These are phyloP conservation scores for Procavia capensis DNA, from an alignment of 2,113 vertebrate species.

Conservation along the genomic window DNA sequence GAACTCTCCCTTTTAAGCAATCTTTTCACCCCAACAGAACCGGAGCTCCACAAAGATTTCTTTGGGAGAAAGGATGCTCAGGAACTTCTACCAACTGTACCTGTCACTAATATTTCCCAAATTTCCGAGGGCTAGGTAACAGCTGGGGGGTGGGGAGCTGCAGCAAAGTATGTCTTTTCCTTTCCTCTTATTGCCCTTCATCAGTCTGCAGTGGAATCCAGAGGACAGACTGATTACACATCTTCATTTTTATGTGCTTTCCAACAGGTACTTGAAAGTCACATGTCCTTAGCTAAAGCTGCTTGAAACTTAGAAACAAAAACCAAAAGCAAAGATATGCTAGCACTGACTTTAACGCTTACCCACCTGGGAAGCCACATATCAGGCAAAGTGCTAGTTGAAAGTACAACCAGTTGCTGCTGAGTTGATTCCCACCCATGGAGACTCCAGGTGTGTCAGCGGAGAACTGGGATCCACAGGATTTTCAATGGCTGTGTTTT, in stretches of 20 bases:
- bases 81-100: background rate
- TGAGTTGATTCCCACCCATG: background rate
- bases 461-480: background rate
- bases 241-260: background rate
- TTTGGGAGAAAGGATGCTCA: background rate
- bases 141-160: background rate
- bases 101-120: background rate
- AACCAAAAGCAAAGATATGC: background rate
- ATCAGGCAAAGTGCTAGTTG: background rate
- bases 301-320: constrained; percentile 35
- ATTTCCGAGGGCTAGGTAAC: background rate
- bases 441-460: no score
- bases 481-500: background rate
- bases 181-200: background rate
- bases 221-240: background rate
- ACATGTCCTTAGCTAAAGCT: constrained; percentile 8
- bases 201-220: background rate
- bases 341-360: background rate
- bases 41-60: background rate
- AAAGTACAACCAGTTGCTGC: background rate
- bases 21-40: background rate
- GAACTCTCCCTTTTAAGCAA: background rate
- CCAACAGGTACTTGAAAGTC: background rate
- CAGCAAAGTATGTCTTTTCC: background rate
- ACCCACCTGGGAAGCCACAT: background rate